A percentile compares a stretch with the other conserved stretches of the same genome.
Evolutionary conservation across 2,888 invertebrate genomes (phyloP).

Genomic region (Chrysolina haemoptera): DNA sequence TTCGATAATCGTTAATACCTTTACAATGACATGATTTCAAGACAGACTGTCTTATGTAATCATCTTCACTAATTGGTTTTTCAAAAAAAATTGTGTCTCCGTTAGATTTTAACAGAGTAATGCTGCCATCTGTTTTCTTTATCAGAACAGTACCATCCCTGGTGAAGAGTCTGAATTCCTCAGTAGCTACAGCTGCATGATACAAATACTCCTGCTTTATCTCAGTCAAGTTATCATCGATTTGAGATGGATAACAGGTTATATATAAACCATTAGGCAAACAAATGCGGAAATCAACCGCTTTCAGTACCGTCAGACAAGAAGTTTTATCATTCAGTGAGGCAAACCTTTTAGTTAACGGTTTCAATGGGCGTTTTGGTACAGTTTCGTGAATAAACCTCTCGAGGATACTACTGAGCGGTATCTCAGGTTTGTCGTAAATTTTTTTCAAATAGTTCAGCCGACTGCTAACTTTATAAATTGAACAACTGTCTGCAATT

Average conservation of each 20-base stretch:
- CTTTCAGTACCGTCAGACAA: not conserved
- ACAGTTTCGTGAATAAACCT: slow-evolving; percentile 35
- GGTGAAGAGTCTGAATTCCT: slow-evolving; percentile 59
- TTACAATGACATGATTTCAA: slow-evolving; percentile 49
- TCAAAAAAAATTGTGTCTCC: slow-evolving; percentile 57
- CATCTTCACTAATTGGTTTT: slow-evolving; percentile 46
- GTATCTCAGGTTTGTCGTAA: slow-evolving; percentile 41
- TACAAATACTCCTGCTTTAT: slow-evolving; percentile 56
- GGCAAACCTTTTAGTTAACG: slow-evolving; percentile 38
- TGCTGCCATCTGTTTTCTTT: slow-evolving; percentile 56
- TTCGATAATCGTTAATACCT: slow-evolving; percentile 51
- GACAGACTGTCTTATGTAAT: slow-evolving; percentile 36
- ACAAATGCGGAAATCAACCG: slow-evolving; percentile 54
- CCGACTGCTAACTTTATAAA: slow-evolving; percentile 55
- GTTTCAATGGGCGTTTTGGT: slow-evolving; percentile 9
- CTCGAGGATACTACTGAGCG: slow-evolving; percentile 42
- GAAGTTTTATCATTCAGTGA: not conserved
- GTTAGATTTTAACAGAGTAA: slow-evolving; percentile 55
- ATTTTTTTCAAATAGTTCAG: slow-evolving; percentile 44
- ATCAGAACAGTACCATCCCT: slow-evolving; percentile 55
- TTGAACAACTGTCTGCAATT: slow-evolving; percentile 17
- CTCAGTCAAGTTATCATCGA: slow-evolving; percentile 45
- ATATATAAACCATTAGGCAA: slow-evolving; percentile 58
- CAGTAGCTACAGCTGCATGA: slow-evolving; percentile 41
- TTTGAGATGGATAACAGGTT: slow-evolving; percentile 48